A percentile compares a stretch with the other conserved stretches of the same genome.
Evolutionary conservation across 2,113 vertebrate species (phyloP).

Genomic region (Furnarius figulus): DNA sequence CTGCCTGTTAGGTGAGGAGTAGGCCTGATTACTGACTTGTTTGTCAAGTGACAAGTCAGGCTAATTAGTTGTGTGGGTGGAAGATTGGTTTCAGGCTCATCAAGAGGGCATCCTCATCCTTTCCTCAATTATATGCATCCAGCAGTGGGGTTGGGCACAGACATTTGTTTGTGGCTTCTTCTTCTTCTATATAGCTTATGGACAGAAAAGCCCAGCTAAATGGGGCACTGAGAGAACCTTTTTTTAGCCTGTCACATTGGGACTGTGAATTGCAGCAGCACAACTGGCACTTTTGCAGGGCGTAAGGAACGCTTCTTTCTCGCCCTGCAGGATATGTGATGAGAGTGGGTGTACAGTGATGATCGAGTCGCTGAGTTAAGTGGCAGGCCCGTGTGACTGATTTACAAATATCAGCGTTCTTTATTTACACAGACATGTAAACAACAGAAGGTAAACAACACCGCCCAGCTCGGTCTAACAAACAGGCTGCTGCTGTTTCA

Average conservation of each 20-base stretch:
- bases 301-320: not conserved
- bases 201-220: not conserved
- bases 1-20: not conserved
- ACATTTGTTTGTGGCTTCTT: not conserved
- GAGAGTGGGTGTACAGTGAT: not conserved
- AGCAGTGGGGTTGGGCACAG: rapidly evolving
- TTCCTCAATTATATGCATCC: not conserved
- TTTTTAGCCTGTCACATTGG: not conserved
- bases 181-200: not conserved
- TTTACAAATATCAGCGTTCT: slow-evolving; percentile 64
- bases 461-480: slow-evolving; percentile 30
- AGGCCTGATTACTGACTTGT: not conserved
- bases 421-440: slow-evolving; percentile 72
- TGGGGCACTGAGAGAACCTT: not conserved
- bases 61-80: not conserved
- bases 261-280: not conserved
- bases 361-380: not conserved
- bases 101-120: not conserved
- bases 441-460: slow-evolving; percentile 68
- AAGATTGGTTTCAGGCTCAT: not conserved
- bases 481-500: slow-evolving; percentile 43
- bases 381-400: not conserved
- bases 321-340: not conserved
- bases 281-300: slow-evolving; percentile 16
- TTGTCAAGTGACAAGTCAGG: not conserved